Base-by-base conservation (phyloP, 2,888 invertebrate species). In the Phaedon cochleariae region DNA sequence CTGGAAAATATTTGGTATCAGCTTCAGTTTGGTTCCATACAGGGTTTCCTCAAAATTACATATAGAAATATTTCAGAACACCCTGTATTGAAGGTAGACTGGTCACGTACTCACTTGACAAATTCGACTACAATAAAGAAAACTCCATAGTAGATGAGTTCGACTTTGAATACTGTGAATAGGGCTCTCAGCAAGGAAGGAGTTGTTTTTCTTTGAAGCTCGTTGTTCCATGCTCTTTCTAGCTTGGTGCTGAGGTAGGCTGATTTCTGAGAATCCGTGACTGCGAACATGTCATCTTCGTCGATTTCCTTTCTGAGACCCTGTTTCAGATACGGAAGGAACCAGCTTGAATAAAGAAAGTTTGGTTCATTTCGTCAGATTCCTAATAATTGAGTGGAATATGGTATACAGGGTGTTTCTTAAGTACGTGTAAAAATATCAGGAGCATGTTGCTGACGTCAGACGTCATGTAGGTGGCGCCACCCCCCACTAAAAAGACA, bases 241-340 rank as follows among this genome's bases (percentile, higher is more conserved):
- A 87, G 73, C 58, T 72, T 77, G 62, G 84, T 77, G 12, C 85
- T 85, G 20, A 87, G 74, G 18, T 53, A 41, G 15, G 62, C 77
- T 0, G 86, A 86, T 55, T 80, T 78, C 70, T 87, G 86, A 41
- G 81, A 80, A 59, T 80, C 77, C 2, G 86, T 77, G 9, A 84
- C 81, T 66, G 81, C 80, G 69, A 83, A 86, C 17, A 87, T 77
- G 75, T 87, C 87, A 45, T 83, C 80, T 59, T 85, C 83, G 51
- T 81, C 82, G 48, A 87, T 74, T 62, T 86, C 85, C 54, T 81
- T 81, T 68, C 78, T 84, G 45, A 78, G 77, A 1, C 87, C 87
- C 73, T 83, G 82, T 26, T 77, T 72, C 71, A 87, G 85, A 26
- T 85, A 75, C 1, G 84, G 84, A 37, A 85, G 77, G 2, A 85